Conservation (phyloP, 1,140 invertebrate species). For the Mizuhopecten yessoensis region DNA sequence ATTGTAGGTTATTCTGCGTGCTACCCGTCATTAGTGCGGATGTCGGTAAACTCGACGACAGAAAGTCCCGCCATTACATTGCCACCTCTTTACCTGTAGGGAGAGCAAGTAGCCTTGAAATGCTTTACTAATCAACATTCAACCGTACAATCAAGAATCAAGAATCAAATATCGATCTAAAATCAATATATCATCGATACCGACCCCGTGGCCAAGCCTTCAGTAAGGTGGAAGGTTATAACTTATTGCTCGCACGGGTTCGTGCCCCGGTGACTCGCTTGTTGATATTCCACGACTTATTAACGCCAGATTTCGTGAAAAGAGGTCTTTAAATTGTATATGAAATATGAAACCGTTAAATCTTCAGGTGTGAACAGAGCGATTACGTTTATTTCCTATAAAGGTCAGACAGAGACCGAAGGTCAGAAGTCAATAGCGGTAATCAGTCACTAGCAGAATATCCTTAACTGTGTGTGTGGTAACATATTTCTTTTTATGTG, state of each 20-base stretch:
- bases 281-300: neutral
- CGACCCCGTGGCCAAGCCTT: neutral
- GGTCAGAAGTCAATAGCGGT: neutral
- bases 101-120: neutral
- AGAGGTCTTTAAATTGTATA: neutral
- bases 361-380: neutral
- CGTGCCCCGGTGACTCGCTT: neutral
- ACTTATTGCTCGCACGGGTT: neutral
- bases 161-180: conserved; percentile 21
- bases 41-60: neutral
- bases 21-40: neutral
- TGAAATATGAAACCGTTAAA: conserved; percentile 36
- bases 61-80: neutral
- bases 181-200: neutral
- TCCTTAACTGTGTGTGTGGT: neutral
- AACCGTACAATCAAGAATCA: neutral
- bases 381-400: neutral
- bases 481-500: too few relatives aligned
- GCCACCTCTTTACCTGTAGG: neutral
- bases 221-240: neutral
- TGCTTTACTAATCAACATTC: conserved; percentile 14
- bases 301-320: neutral
- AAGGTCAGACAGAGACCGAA: neutral
- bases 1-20: conserved; percentile 6
- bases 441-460: neutral